Percentiles rank a stretch among this genome's conserved stretches.
Conservation (phyloP, 2,888 invertebrate genomes). For the Scaptodrosophila latifasciaeformis region DNA sequence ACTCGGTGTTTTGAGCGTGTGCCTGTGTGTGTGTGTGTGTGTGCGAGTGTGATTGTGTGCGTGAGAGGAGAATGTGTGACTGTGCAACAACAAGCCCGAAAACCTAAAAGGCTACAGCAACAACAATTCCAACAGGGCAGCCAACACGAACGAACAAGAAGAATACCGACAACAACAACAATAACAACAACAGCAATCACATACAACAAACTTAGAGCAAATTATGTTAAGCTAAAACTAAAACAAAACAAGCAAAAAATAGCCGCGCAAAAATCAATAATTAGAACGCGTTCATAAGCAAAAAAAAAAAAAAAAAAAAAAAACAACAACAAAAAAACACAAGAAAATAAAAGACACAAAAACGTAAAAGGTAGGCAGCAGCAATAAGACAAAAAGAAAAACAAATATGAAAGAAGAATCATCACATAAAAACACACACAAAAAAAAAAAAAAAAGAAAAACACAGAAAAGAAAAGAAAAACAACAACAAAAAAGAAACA, state of each 20-base stretch:
- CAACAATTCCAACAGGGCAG: background rate
- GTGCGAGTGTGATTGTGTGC: background rate
- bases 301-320: too few relatives aligned
- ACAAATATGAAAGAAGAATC: too few relatives aligned
- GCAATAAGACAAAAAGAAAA: too few relatives aligned
- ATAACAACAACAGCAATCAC: background rate
- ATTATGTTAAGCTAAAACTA: too few relatives aligned
- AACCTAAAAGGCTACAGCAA: background rate
- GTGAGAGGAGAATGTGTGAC: background rate
- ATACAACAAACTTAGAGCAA: background rate
- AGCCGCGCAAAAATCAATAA: constrained; percentile 3
- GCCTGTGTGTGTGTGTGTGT: background rate
- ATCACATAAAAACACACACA: too few relatives aligned
- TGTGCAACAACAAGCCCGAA: background rate
- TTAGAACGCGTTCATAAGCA: background rate
- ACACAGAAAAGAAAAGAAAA: background rate
- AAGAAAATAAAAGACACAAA: background rate
- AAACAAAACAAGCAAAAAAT: background rate
- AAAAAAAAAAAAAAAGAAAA: background rate
- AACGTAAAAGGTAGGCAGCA: background rate
- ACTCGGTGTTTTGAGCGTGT: background rate
- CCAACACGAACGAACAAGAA: background rate
- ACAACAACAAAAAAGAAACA: background rate
- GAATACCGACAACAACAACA: background rate
- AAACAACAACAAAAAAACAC: background rate